phyloP scores from a whole-genome alignment of 2,113 vertebrate genomes.

The Pelmatolapia mariae region DNA sequence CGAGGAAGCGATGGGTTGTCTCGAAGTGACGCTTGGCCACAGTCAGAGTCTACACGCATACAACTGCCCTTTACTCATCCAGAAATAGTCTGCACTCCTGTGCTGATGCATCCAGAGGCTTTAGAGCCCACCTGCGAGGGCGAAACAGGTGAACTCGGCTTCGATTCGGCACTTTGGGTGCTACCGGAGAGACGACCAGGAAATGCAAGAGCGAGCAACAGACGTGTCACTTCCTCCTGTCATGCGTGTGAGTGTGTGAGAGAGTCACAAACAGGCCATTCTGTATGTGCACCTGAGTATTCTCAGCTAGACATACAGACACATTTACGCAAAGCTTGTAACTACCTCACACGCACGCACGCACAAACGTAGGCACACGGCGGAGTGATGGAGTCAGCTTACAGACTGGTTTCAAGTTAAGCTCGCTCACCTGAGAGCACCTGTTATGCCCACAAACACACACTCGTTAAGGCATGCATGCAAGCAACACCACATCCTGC shows the following conservation, averaged over 20 bases:
- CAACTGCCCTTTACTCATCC: neutral
- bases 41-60: neutral
- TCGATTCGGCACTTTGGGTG: slow-evolving; percentile 18
- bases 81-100: slow-evolving; percentile 10
- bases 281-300: neutral
- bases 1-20: slow-evolving; percentile 7
- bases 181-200: slow-evolving; percentile 45
- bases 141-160: slow-evolving; percentile 44
- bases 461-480: neutral
- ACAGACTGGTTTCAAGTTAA: slow-evolving; percentile 55
- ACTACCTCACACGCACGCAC: neutral
- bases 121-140: slow-evolving; percentile 18
- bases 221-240: slow-evolving; percentile 61
- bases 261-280: neutral
- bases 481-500: slow-evolving; percentile 37
- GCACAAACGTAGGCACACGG: neutral
- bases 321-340: neutral
- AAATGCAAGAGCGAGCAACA: slow-evolving; percentile 52
- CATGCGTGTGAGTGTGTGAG: neutral
- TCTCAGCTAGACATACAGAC: neutral
- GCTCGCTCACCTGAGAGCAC: slow-evolving; percentile 47
- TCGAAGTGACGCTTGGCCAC: slow-evolving; percentile 3
- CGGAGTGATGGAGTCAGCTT: slow-evolving; percentile 48
- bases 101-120: slow-evolving; percentile 27
- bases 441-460: slow-evolving; percentile 9